phyloP scores from a whole-genome alignment of 2,888 invertebrate species.

The Trilocha varians region DNA sequence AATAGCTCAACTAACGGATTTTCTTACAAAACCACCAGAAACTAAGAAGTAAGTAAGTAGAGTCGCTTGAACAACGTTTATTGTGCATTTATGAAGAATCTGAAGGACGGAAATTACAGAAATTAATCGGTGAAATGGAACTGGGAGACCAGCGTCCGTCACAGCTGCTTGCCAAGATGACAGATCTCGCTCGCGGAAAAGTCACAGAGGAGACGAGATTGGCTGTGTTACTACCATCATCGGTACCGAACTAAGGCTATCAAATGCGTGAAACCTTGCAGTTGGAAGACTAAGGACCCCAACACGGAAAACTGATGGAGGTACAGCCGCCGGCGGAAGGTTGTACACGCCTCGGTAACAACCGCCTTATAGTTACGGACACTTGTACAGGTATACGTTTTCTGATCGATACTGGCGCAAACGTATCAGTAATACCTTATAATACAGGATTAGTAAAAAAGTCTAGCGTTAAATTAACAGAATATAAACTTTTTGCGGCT shows the following conservation, averaged over 20 bases:
- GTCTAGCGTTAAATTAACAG: slow-evolving; percentile 5
- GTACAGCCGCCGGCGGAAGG: slow-evolving; percentile 2
- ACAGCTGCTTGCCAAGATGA: neutral
- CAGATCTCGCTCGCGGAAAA: neutral
- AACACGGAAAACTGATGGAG: neutral
- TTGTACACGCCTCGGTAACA: slow-evolving; percentile 3
- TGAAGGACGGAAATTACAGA: too few species aligned
- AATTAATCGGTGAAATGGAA: too few species aligned
- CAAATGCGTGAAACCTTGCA: neutral
- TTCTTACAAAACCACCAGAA: too few species aligned
- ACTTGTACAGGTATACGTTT: slow-evolving; percentile 2
- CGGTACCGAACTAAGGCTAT: too few species aligned
- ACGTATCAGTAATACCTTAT: slow-evolving; percentile 1
- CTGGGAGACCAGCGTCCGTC: too few species aligned
- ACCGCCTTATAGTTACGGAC: slow-evolving; percentile 10
- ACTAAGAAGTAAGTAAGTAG: too few species aligned
- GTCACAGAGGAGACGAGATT: neutral
- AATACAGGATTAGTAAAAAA: too few species aligned
- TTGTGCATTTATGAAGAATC: too few species aligned
- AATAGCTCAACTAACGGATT: too few species aligned
- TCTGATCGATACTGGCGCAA: slow-evolving; percentile 7
- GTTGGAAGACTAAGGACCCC: slow-evolving; percentile 1
- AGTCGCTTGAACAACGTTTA: too few species aligned
- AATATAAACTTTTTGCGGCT: slow-evolving; percentile 8
- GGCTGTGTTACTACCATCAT: too few species aligned